Conservation (phyloP, 1,140 invertebrate species). For the Glossosoma conforme region DNA sequence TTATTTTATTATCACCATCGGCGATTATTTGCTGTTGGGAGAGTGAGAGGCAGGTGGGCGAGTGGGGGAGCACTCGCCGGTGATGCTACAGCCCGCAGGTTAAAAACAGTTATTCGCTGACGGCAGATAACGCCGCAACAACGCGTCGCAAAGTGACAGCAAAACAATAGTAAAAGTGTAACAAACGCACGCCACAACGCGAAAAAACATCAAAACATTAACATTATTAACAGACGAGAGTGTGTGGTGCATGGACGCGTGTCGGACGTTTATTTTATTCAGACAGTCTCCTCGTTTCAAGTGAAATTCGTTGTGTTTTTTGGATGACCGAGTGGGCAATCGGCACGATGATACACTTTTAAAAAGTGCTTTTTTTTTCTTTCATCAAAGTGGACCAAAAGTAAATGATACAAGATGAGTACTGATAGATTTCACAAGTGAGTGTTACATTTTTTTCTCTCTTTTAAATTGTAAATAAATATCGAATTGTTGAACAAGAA, state of each 20-base stretch:
- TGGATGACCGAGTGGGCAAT: slow-evolving; percentile 21
- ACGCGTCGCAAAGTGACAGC: no score
- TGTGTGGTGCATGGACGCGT: no score
- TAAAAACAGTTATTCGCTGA: slow-evolving; percentile 23
- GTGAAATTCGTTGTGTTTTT: slow-evolving; percentile 12
- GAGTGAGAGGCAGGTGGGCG: slow-evolving; percentile 8
- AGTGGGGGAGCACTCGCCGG: slow-evolving; percentile 15
- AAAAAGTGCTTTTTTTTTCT: slow-evolving; percentile 17
- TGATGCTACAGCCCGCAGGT: slow-evolving; percentile 16
- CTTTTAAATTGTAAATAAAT: no score
- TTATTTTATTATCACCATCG: slow-evolving; percentile 13
- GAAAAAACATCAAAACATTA: no score
- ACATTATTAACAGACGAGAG: no score
- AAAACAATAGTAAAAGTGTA: slow-evolving; percentile 24
- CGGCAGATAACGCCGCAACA: no score
- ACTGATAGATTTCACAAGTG: slow-evolving; percentile 29
- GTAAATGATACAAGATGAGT: slow-evolving; percentile 26
- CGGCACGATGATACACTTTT: slow-evolving; percentile 25
- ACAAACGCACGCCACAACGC: no score
- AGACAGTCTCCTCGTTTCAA: no score
- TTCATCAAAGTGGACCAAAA: slow-evolving; percentile 17
- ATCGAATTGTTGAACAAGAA: no score
- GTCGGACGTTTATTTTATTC: slow-evolving; percentile 2
- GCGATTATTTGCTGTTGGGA: no score
- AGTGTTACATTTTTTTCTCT: no score